Base-by-base conservation (phyloP, 2,797 vertebrate species). In the Lepilemur ruficaudatus region DNA sequence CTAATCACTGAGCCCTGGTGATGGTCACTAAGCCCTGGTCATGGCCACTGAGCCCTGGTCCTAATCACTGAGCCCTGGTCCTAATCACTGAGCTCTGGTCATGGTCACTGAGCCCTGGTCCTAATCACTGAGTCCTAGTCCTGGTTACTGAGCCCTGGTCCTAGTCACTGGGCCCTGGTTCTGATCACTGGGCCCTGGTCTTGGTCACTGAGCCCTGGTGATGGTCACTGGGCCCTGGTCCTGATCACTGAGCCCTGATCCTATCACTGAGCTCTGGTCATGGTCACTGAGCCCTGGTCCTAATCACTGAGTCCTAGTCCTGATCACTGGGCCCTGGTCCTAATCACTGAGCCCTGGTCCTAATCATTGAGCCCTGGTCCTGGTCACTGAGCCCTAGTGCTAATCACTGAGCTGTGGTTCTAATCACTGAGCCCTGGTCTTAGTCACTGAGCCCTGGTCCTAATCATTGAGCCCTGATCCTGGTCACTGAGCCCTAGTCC, bases 181-280 rank as follows among this genome's bases (percentile, higher is more conserved):
- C 30, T 59, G 0, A 1, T 23, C 7, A 83, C 61, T 50, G 20
- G 6, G 13, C 3, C 3, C 70, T 73, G 12, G 14, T 1, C 38
- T 4, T 17, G 13, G 3, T 41, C 20, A 38, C 67, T 25, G 35
- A 25, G 4, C 67, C 20, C 50, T 35, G 5, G 0, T n/a, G 22
- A 22, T 48, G 0, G 0, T 23, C 1, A 84, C 81, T 50, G 13
- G 4, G 3, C 1, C 25, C 70, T 73, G 1, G 41, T 4, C 25
- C 41, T 18, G 0, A 2, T 43, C 13, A 72, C 23, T 2, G 3
- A 8, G 32, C 20, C 11, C 35, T 81, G 76, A 0, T 18, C 2
- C 25, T 52, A 0, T 57, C 25, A 35, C 88, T n/a, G 12, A 14
- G 17, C 3, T 10, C 35, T 17, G 13, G 9, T 18, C 48, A 5